Percentiles rank a stretch among this genome's conserved stretches.
phyloP scores from a whole-genome alignment of 2,797 vertebrate species.

The Gila robusta region DNA sequence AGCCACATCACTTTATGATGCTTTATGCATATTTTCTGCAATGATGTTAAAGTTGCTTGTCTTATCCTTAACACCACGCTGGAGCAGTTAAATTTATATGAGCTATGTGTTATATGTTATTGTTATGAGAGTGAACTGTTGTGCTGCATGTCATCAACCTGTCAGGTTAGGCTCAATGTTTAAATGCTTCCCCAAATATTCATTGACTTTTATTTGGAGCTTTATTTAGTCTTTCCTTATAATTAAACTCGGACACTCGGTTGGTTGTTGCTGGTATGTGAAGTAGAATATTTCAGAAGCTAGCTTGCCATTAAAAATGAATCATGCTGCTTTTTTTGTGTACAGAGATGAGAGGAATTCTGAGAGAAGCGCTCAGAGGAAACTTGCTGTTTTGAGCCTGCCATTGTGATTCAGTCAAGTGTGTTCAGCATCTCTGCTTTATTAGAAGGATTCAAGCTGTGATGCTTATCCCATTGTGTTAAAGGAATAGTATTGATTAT shows the following conservation, averaged over 20 bases:
- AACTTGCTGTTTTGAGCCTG: neutral
- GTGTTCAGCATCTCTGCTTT: slow-evolving; percentile 8
- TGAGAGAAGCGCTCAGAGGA: neutral
- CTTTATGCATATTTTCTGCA: neutral
- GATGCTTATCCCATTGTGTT: neutral
- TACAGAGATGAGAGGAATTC: neutral
- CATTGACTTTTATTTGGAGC: neutral
- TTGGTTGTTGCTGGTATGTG: neutral
- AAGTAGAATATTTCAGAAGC: neutral
- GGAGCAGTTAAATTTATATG: neutral
- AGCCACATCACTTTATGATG: neutral
- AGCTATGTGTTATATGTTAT: neutral
- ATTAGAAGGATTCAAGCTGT: slow-evolving; percentile 8
- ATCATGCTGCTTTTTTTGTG: neutral
- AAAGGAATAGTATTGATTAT: neutral
- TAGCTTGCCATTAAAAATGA: slow-evolving; percentile 9
- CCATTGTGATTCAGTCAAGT: neutral
- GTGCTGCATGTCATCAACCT: neutral
- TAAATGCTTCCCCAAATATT: neutral
- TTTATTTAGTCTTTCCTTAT: neutral
- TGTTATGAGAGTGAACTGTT: neutral
- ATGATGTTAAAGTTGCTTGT: neutral
- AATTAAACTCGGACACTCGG: neutral
- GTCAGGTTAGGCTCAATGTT: neutral
- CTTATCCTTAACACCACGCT: neutral